Conservation (phyloP, 2,888 invertebrate genomes). For the Boloria euphrosyne region DNA sequence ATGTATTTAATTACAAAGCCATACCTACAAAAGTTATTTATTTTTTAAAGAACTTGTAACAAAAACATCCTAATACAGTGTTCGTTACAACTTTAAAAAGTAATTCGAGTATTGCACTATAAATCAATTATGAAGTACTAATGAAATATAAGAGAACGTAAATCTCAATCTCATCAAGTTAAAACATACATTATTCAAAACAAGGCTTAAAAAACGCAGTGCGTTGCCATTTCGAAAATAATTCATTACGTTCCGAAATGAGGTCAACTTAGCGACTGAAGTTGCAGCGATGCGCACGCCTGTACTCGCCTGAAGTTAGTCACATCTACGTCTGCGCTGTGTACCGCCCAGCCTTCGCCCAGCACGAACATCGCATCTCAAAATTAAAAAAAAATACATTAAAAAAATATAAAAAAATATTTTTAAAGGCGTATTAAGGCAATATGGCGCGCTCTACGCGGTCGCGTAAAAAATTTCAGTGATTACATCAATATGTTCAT, state of each 20-base stretch:
- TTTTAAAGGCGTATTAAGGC: conserved; percentile 38
- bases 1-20: too few relatives aligned
- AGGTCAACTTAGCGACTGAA: conserved; percentile 63
- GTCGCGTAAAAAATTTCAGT: conserved; percentile 9
- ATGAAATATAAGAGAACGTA: not conserved
- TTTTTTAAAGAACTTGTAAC: too few relatives aligned
- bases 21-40: too few relatives aligned
- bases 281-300: conserved; percentile 42
- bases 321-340: conserved; percentile 45
- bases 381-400: conserved; percentile 40
- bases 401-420: conserved; percentile 41
- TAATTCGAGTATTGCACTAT: too few relatives aligned
- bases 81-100: too few relatives aligned
- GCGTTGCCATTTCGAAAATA: conserved; percentile 77
- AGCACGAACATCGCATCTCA: conserved; percentile 41
- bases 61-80: too few relatives aligned
- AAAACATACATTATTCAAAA: conserved; percentile 15
- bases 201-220: conserved; percentile 41
- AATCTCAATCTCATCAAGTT: not conserved
- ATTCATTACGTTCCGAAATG: conserved; percentile 66
- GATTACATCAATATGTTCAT: conserved; percentile 37
- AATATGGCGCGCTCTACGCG: conserved; percentile 38
- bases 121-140: not conserved
- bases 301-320: conserved; percentile 35
- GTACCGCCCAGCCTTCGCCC: conserved; percentile 44